Evolutionary conservation across 2,113 vertebrate genomes (phyloP).

Genomic region (Thermophis baileyi): DNA sequence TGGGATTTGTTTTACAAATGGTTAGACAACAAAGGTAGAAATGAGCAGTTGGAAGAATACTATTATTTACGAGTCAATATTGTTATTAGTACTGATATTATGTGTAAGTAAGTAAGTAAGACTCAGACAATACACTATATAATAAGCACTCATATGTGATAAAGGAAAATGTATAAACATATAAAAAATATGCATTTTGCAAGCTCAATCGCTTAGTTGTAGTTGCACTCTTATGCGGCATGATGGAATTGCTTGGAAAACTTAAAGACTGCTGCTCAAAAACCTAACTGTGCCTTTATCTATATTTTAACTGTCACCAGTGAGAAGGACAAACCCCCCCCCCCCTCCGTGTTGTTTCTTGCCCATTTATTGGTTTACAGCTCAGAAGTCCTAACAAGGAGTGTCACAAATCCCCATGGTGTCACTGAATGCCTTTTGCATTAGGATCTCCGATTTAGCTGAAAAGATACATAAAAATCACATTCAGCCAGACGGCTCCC

Average conservation of each 20-base stretch:
- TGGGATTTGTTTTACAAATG: no score
- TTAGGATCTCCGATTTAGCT: constrained; percentile 60
- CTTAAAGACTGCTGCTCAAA: constrained; percentile 36
- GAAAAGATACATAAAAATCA: constrained; percentile 59
- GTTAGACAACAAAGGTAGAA: no score
- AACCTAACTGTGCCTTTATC: constrained; percentile 33
- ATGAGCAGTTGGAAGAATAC: no score
- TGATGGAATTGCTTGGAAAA: constrained; percentile 31
- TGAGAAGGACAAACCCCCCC: not conserved
- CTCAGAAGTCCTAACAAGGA: constrained; percentile 40
- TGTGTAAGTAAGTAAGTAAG: no score
- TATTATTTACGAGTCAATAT: no score
- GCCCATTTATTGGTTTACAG: constrained; percentile 57
- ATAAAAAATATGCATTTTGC: not conserved
- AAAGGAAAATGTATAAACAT: no score
- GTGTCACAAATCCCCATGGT: constrained; percentile 42
- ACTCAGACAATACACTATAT: no score
- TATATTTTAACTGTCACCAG: constrained; percentile 24
- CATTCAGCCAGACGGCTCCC: constrained; percentile 45
- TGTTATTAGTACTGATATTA: no score
- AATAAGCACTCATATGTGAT: no score
- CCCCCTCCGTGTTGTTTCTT: constrained; percentile 2
- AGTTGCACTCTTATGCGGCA: constrained; percentile 25
- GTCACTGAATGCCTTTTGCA: constrained; percentile 54
- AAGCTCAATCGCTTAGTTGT: not conserved